Evolutionary conservation across 2,797 vertebrate genomes (phyloP).

Genomic region (Lagodon rhomboides): DNA sequence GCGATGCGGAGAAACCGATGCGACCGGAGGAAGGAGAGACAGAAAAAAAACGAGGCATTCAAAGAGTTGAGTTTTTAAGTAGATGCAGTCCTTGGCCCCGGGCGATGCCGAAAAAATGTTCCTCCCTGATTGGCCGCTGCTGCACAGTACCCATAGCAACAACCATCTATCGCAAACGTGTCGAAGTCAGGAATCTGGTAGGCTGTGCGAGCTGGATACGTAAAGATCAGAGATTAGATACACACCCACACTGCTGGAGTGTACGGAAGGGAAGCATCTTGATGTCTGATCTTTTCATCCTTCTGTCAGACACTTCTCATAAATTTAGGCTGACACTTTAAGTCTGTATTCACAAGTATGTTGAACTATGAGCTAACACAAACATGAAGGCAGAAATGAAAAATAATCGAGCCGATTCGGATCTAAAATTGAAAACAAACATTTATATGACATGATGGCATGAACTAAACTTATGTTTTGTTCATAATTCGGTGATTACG

Average conservation of each 20-base stretch:
- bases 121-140: constrained; percentile 53
- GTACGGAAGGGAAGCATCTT: not conserved
- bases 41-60: constrained; percentile 15
- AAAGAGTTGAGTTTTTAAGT: constrained; percentile 44
- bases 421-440: not conserved
- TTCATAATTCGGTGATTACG: not conserved
- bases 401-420: not conserved
- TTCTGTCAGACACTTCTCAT: constrained; percentile 1
- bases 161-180: constrained; percentile 53
- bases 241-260: constrained; percentile 28
- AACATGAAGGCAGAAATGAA: not conserved
- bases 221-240: constrained; percentile 53
- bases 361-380: not conserved
- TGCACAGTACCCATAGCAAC: constrained; percentile 73
- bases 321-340: constrained; percentile 7
- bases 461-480: not conserved
- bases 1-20: constrained; percentile 18
- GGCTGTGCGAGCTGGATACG: constrained; percentile 41
- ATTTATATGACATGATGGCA: not conserved
- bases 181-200: constrained; percentile 41
- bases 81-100: constrained; percentile 55
- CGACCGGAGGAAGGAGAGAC: constrained; percentile 9
- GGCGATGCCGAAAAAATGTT: constrained; percentile 36
- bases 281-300: constrained; percentile 7
- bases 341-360: constrained; percentile 2